phyloP scores from a whole-genome alignment of 2,113 vertebrate genomes.

The Clarias macrocephalus region DNA sequence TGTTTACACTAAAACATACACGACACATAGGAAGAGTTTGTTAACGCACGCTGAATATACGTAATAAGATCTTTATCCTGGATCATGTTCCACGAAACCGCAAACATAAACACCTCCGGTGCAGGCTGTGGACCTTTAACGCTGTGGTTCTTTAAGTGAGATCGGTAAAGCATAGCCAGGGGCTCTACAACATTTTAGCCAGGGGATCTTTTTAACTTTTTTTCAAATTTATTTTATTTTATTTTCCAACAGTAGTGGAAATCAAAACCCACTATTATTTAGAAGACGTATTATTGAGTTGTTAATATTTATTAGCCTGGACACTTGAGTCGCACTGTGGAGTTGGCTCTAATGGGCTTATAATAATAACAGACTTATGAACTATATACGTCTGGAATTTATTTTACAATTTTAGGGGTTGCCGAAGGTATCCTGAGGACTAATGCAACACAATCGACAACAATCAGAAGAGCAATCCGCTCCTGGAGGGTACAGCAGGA shows the following conservation, averaged over 20 bases:
- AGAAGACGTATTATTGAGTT: not conserved
- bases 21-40: not conserved
- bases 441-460: not conserved
- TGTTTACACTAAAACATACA: not conserved
- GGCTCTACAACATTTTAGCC: not conserved
- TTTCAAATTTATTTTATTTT: too few species aligned
- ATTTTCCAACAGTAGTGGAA: not conserved
- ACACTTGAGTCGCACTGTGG: not conserved
- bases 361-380: not conserved
- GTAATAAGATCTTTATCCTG: not conserved
- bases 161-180: not conserved
- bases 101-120: constrained; percentile 8
- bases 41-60: not conserved
- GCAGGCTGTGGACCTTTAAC: not conserved
- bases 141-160: not conserved
- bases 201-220: too few species aligned
- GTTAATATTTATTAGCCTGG: not conserved
- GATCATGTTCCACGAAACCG: constrained; percentile 3
- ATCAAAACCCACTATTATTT: not conserved
- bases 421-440: not conserved
- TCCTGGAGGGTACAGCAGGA: not conserved
- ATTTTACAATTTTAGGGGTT: not conserved
- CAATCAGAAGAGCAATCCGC: not conserved
- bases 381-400: not conserved
- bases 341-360: not conserved